Percentiles rank a stretch among this genome's conserved stretches.
These are phyloP conservation scores for Drosophila anomalipes DNA, from an alignment of 2,888 invertebrate species.

Conservation along the genomic window DNA sequence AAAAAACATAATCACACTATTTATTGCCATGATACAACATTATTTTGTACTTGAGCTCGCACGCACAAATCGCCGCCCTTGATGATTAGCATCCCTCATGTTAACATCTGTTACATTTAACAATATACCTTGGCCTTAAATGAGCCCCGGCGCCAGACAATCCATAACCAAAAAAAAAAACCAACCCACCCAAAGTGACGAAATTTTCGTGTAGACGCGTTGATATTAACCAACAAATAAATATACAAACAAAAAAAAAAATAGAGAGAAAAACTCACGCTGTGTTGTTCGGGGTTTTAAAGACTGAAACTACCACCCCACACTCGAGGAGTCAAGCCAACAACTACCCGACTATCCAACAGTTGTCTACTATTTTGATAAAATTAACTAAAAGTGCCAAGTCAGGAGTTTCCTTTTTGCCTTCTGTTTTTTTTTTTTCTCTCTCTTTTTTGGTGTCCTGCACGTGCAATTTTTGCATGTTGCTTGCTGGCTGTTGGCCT, in stretches of 20 bases:
- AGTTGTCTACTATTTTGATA: constrained; percentile 41
- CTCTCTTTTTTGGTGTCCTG: constrained; percentile 32
- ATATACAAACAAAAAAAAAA: not conserved
- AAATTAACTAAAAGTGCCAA: constrained; percentile 73
- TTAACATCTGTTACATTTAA: constrained; percentile 81
- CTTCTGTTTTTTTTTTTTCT: not conserved
- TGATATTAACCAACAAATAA: constrained; percentile 38
- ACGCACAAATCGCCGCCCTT: constrained; percentile 31
- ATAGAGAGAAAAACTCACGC: constrained; percentile 5
- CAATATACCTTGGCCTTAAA: constrained; percentile 44
- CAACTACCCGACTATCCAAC: constrained; percentile 13
- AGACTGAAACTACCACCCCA: constrained; percentile 66
- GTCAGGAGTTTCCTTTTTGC: constrained; percentile 51
- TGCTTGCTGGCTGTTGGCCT: constrained; percentile 45
- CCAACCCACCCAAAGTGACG: constrained; percentile 59
- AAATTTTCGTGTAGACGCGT: constrained; percentile 45
- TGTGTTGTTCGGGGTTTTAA: constrained; percentile 40
- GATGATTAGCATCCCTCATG: constrained; percentile 81
- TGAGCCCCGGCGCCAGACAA: constrained; percentile 22
- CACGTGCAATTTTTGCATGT: constrained; percentile 76
- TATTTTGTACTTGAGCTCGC: constrained; percentile 61
- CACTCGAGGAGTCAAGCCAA: not conserved
- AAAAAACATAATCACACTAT: constrained; percentile 77
- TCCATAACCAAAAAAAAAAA: constrained; percentile 30
- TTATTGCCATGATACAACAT: constrained; percentile 83